Evolutionary conservation across 2,888 invertebrate genomes (phyloP).

Genomic region (Lithosia quadra): DNA sequence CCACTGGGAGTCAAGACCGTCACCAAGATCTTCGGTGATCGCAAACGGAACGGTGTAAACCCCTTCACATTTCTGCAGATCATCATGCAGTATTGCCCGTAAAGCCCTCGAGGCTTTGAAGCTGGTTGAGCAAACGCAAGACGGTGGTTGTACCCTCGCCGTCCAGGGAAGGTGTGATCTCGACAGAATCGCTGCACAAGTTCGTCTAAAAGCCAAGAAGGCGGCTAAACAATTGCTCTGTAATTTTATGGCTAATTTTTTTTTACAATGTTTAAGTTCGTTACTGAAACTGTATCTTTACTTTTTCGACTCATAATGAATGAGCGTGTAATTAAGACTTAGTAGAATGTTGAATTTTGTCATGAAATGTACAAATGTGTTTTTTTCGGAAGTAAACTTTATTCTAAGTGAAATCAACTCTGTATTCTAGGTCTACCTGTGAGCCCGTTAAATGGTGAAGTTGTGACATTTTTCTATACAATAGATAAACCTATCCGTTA

Average conservation of each 20-base stretch:
- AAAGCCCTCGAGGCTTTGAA: constrained; percentile 97
- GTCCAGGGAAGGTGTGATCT: constrained; percentile 97
- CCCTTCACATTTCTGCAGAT: constrained; percentile 97
- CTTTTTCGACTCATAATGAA: constrained; percentile 68
- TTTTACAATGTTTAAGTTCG: constrained; percentile 82
- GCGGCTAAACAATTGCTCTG: constrained; percentile 87
- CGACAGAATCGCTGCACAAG: constrained; percentile 99
- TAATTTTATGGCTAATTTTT: constrained; percentile 76
- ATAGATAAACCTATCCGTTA: constrained; percentile 55
- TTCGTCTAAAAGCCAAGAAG: constrained; percentile 90
- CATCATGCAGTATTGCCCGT: constrained; percentile 95
- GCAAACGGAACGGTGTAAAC: constrained; percentile 98
- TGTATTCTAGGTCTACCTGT: constrained; percentile 83
- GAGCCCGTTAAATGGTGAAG: constrained; percentile 79
- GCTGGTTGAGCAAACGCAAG: constrained; percentile 96
- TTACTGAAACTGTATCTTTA: constrained; percentile 80
- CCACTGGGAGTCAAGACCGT: constrained; percentile 98
- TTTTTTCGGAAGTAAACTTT: constrained; percentile 84
- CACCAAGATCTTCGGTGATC: constrained; percentile 98
- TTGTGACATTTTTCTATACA: constrained; percentile 84
- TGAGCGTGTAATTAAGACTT: constrained; percentile 81
- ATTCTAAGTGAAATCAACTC: constrained; percentile 82
- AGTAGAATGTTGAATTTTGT: constrained; percentile 86
- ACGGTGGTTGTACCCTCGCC: constrained; percentile 96
- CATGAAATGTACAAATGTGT: constrained; percentile 87